Base-by-base conservation (phyloP, 2,113 vertebrate species). In the Eubucco bourcierii region DNA sequence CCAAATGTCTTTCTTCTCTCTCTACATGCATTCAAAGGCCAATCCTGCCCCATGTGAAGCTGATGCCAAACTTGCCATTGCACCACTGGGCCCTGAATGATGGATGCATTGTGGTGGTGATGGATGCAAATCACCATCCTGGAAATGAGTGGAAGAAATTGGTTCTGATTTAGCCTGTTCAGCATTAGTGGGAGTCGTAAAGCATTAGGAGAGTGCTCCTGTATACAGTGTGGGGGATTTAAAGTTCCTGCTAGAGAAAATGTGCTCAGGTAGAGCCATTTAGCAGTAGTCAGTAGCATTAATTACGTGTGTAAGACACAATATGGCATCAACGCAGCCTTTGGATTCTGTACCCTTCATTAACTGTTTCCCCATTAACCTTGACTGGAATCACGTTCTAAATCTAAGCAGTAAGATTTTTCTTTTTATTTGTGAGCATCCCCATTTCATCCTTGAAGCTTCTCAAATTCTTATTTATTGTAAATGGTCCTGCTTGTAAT, bases 281-380 rank as follows among this genome's bases (percentile, higher is more conserved):
- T 97, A 97, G 90, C 93, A 90, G 72, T 95, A 96, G 91, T 92
- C 93, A 93, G 92, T 84, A 94, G 95, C 95, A 97, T 98, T 98
- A 98, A 98, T 98, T 98, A 98, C 97, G 94, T 95, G 91, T 96
- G 88, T 86, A 94, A 96, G 97, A 95, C 94, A 97, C 96, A 97
- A 95, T 97, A 97, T 90, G 95, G 97, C 94, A 97, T 97, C 96
- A 94, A 87, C 17, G 93, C 94, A 95, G 95, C 78, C 96, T 97
- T 97, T 96, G 96, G 97, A 97, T 97, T 97, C 97, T 96, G 97
- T 97, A 96, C 93, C 96, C 96, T 96, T 98, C 97, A 98, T 98
- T 98, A 98, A 97, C 96, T 19, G 58, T 97, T 97, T 97, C 96
- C 92, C 97, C 97, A 97, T 98, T 98, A 98, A 98, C 97, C 97